These are phyloP conservation scores for Rhynchotus rufescens DNA, from an alignment of 2,797 vertebrate species.

Conservation along the genomic window DNA sequence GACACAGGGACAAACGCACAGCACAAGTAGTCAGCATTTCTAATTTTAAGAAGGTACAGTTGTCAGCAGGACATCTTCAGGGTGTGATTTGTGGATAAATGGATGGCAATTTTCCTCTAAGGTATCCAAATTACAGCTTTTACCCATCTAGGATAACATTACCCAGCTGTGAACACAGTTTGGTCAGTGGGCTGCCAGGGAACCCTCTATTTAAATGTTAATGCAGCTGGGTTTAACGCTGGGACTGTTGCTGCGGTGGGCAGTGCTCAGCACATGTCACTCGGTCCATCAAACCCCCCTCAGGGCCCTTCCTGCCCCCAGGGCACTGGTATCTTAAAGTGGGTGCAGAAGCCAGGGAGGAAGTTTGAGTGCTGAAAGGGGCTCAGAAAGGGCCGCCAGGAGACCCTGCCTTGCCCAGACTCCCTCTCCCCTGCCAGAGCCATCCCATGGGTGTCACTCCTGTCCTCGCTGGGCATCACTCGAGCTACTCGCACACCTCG, in stretches of 20 bases:
- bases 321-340: background rate
- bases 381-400: too few relatives aligned
- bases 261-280: background rate
- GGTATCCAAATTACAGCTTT: background rate
- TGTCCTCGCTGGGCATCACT: background rate
- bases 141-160: background rate
- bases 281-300: background rate
- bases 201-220: background rate
- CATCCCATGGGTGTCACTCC: background rate
- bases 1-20: too few relatives aligned
- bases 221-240: background rate
- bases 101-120: background rate
- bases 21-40: background rate
- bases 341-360: background rate
- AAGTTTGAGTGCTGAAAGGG: too few relatives aligned
- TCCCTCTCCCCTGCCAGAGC: background rate
- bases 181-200: background rate
- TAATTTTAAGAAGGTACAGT: background rate
- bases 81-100: background rate
- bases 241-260: rapidly evolving
- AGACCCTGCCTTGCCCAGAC: rapidly evolving
- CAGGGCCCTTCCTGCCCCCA: background rate
- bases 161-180: background rate
- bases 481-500: background rate
- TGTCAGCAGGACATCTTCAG: background rate